Percentiles rank a stretch among this genome's conserved stretches.
These are phyloP conservation scores for Ephydatia muelleri DNA, from an alignment of 37 sponge, comb jelly and placozoan genomes.

Conservation along the genomic window DNA sequence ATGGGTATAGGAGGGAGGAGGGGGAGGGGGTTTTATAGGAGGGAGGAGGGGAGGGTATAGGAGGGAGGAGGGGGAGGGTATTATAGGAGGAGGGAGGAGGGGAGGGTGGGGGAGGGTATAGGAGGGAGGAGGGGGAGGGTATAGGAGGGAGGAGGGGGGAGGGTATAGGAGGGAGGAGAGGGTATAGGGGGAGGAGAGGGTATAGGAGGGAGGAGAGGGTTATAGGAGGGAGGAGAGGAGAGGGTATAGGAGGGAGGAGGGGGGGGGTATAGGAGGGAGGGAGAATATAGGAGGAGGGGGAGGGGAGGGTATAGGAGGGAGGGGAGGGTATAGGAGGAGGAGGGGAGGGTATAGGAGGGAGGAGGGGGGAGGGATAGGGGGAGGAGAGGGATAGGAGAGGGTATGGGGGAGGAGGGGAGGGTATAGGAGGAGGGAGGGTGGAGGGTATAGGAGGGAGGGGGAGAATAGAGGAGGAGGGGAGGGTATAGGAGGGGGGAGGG, in stretches of 20 bases:
- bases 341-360: not conserved
- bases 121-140: not conserved
- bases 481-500: too few relatives aligned
- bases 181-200: not conserved
- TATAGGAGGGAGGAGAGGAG: not conserved
- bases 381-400: not conserved
- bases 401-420: not conserved
- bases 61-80: not conserved
- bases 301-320: not conserved
- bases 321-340: not conserved
- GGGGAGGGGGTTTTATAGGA: not conserved
- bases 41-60: not conserved
- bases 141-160: not conserved
- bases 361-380: not conserved
- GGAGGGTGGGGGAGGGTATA: not conserved
- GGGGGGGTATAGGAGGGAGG: not conserved
- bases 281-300: not conserved
- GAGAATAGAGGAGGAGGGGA: too few relatives aligned
- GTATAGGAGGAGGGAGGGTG: too few relatives aligned
- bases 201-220: too few relatives aligned
- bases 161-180: not conserved
- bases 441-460: not conserved
- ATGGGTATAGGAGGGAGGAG: not conserved
- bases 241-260: not conserved
- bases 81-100: not conserved